Percentiles rank a stretch among this genome's conserved stretches.
phyloP scores from a whole-genome alignment of 2,888 invertebrate species.

The Cartodere bifasciata region DNA sequence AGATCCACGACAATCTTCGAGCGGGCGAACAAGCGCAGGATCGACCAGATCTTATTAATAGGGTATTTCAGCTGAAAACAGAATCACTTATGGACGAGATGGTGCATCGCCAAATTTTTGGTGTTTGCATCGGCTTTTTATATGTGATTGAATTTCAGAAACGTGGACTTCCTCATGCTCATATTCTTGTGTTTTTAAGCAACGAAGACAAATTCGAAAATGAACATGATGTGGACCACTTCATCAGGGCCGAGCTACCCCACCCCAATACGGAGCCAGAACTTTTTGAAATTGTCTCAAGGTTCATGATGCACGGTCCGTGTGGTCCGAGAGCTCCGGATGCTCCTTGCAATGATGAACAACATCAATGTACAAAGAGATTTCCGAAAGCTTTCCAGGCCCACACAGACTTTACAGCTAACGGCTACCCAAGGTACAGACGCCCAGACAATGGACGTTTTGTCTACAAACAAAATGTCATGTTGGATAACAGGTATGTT shows the following conservation, averaged over 20 bases:
- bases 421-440: constrained; percentile 21
- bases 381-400: constrained; percentile 6
- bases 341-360: constrained; percentile 4
- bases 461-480: background rate
- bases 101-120: constrained; percentile 5
- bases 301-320: constrained; percentile 8
- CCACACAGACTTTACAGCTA: constrained; percentile 12
- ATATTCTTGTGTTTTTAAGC: constrained; percentile 3
- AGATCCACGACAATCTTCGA: constrained; percentile 11
- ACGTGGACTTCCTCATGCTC: constrained; percentile 12
- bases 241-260: constrained; percentile 6
- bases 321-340: constrained; percentile 4
- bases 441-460: constrained; percentile 14
- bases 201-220: constrained; percentile 2
- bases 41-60: constrained; percentile 13
- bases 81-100: constrained; percentile 11
- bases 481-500: constrained; percentile 25
- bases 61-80: constrained; percentile 13
- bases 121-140: constrained; percentile 6
- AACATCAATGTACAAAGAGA: constrained; percentile 2
- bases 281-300: constrained; percentile 5
- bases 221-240: constrained; percentile 5
- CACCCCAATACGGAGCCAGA: background rate
- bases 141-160: constrained; percentile 18
- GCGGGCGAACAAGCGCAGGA: constrained; percentile 7